phyloP scores from a whole-genome alignment of 92 coral and sea anemone genomes.

The Parazoanthus swiftii region DNA sequence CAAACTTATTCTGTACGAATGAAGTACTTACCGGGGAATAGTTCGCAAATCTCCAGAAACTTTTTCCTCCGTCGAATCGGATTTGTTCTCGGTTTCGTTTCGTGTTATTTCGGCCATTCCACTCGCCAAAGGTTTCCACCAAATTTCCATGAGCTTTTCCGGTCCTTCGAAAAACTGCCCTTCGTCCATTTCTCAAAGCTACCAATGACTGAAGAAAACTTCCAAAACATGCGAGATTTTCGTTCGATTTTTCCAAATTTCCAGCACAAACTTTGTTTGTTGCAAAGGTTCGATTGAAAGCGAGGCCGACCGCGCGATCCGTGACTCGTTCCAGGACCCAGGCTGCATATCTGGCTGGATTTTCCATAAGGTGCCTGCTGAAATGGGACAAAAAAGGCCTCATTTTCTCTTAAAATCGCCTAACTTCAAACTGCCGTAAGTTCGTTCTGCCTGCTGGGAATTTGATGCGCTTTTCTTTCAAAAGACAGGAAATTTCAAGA shows the following conservation, averaged over 20 bases:
- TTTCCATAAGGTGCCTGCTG: no score
- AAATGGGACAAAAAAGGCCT: no score
- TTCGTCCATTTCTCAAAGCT: conserved; percentile 60
- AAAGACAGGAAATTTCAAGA: no score
- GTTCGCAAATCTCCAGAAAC: conserved; percentile 68
- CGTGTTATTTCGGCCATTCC: conserved; percentile 54
- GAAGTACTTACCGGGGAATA: conserved; percentile 61
- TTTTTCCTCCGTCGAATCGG: background rate
- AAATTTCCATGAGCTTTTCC: conserved; percentile 96
- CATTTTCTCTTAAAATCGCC: no score
- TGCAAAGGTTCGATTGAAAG: no score
- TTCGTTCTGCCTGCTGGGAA: no score
- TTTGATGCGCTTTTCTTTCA: no score
- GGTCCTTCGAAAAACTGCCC: conserved; percentile 96
- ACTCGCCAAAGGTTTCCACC: conserved; percentile 83
- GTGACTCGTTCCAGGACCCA: no score
- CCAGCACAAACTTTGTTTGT: no score
- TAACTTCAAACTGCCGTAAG: no score
- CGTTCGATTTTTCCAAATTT: background rate
- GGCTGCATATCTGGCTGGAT: no score
- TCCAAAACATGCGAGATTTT: conserved; percentile 53
- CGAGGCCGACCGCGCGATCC: no score
- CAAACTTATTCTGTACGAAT: background rate
- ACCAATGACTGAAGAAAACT: conserved; percentile 32
- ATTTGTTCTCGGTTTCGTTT: background rate